Conservation (phyloP, 2,797 vertebrate species). For the Nyctibius grandis region DNA sequence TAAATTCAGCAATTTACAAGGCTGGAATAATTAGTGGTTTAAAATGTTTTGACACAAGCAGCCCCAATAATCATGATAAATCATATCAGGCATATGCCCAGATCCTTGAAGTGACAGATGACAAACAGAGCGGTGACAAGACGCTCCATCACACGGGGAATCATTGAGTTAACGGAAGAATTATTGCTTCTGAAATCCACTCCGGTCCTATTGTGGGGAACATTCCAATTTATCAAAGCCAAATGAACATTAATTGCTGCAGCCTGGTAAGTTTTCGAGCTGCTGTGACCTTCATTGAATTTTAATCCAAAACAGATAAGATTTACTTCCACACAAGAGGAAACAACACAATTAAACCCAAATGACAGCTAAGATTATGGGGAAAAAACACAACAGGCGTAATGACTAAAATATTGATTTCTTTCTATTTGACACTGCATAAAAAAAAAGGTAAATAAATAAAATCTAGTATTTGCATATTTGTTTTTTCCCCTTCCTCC, state of each 20-base stretch:
- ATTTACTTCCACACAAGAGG: constrained; percentile 80
- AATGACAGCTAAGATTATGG: constrained; percentile 74
- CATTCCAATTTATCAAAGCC: constrained; percentile 82
- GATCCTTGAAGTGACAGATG: constrained; percentile 80
- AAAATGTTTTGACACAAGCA: constrained; percentile 72
- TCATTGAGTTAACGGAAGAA: constrained; percentile 81
- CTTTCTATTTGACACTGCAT: constrained; percentile 50
- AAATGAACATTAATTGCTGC: constrained; percentile 84
- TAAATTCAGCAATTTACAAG: constrained; percentile 70
- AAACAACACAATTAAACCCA: constrained; percentile 80
- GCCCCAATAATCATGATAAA: constrained; percentile 72
- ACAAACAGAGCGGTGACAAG: constrained; percentile 79
- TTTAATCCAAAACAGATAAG: constrained; percentile 84
- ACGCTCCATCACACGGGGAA: constrained; percentile 67
- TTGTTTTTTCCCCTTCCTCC: neutral
- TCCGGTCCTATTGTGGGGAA: constrained; percentile 76
- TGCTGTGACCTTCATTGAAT: constrained; percentile 82
- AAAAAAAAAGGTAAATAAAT: constrained; percentile 45
- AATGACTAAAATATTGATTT: constrained; percentile 67
- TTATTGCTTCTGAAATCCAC: constrained; percentile 79
- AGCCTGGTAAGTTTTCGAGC: constrained; percentile 80
- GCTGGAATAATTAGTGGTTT: constrained; percentile 74
- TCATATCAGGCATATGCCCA: constrained; percentile 76
- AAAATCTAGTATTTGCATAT: constrained; percentile 18
- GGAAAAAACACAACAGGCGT: constrained; percentile 25